Conservation (phyloP, 2,113 vertebrate species). For the Climacteris rufus region DNA sequence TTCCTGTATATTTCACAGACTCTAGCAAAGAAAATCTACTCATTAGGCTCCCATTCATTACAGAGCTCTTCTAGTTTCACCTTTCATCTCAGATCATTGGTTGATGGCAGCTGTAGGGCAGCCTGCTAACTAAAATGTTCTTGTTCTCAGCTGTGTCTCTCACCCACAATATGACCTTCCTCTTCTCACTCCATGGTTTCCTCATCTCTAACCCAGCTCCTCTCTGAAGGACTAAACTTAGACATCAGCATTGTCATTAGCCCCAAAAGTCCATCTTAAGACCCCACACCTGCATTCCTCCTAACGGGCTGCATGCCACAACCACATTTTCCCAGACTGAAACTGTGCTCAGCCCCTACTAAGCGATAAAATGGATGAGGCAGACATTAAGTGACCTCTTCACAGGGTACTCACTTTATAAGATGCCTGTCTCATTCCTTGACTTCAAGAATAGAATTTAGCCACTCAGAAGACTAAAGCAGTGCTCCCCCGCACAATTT, state of each 20-base stretch:
- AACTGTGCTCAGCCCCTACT: background rate
- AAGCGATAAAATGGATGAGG: background rate
- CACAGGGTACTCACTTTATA: background rate
- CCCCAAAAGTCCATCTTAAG: background rate
- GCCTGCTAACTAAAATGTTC: background rate
- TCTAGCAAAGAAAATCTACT: background rate
- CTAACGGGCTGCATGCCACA: background rate
- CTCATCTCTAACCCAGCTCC: background rate
- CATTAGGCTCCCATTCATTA: background rate
- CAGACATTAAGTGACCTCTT: background rate
- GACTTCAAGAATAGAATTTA: background rate
- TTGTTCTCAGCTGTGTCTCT: background rate
- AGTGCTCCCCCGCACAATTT: background rate
- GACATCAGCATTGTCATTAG: background rate
- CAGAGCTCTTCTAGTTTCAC: background rate
- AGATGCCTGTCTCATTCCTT: background rate
- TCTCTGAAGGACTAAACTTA: background rate
- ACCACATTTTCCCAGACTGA: background rate
- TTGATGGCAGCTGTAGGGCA: background rate
- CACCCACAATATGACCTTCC: background rate
- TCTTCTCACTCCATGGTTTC: background rate
- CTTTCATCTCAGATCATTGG: background rate
- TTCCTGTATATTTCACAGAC: background rate
- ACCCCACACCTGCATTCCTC: background rate
- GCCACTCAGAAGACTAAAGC: background rate